These are phyloP conservation scores for Phyllotis vaccarum DNA, from an alignment of 2,797 vertebrate species.

Conservation along the genomic window DNA sequence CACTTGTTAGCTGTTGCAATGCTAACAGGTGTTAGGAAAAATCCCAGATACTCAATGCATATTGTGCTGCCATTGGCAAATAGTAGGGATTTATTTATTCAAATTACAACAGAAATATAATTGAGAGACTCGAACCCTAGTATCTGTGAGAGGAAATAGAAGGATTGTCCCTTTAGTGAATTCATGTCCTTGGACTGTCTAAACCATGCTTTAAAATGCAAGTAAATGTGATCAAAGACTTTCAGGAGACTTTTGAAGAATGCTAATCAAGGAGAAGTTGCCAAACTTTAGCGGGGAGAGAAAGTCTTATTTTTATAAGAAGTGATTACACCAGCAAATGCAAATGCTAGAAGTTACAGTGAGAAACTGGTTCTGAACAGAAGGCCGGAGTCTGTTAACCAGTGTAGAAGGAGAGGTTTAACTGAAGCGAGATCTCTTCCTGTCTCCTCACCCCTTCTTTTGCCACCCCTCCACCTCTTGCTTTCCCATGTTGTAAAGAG, in stretches of 20 bases:
- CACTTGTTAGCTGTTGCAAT: background rate
- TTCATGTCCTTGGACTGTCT: background rate
- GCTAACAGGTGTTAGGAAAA: conserved; percentile 14
- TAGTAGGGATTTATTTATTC: background rate
- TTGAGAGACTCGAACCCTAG: background rate
- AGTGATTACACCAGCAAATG: background rate
- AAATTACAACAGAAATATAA: background rate
- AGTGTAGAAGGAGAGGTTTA: background rate
- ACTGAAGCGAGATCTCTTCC: background rate
- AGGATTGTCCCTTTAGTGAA: background rate
- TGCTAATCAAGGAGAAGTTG: conserved; percentile 28
- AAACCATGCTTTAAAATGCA: background rate
- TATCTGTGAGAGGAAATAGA: background rate
- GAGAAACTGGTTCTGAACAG: background rate
- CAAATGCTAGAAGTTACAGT: conserved; percentile 13
- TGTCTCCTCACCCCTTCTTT: background rate
- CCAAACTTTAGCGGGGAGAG: background rate
- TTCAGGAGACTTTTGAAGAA: conserved; percentile 5
- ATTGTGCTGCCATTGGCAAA: background rate
- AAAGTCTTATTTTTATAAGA: conserved; percentile 13
- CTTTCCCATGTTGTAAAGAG: background rate
- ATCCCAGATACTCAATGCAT: background rate
- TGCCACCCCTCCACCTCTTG: background rate
- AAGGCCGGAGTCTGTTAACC: background rate
- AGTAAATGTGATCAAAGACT: background rate